These are phyloP conservation scores for Danio kyathit DNA, from an alignment of 2,797 vertebrate genomes.

Conservation along the genomic window DNA sequence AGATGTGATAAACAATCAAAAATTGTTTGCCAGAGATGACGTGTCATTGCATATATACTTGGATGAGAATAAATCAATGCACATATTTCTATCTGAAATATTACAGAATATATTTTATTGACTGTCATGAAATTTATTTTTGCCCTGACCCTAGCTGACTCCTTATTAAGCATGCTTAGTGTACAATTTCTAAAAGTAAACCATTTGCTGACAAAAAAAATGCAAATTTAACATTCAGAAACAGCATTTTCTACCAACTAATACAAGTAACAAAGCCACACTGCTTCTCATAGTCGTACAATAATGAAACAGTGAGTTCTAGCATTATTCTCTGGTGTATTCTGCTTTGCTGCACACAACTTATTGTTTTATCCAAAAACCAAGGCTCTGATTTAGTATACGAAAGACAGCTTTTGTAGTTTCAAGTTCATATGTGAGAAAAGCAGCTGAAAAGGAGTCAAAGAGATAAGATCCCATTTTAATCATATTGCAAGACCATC, in stretches of 20 bases:
- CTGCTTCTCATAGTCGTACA: constrained; percentile 49
- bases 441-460: constrained; percentile 62
- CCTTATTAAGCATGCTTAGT: constrained; percentile 1
- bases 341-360: constrained; percentile 61
- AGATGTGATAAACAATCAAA: constrained; percentile 52
- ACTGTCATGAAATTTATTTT: constrained; percentile 1
- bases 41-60: constrained; percentile 37
- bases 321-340: constrained; percentile 56
- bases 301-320: constrained; percentile 65
- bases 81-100: constrained; percentile 33
- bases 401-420: constrained; percentile 59
- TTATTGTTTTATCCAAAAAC: constrained; percentile 66
- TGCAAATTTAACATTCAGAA: constrained; percentile 34
- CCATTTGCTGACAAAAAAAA: constrained; percentile 17
- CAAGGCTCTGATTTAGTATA: constrained; percentile 62
- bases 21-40: constrained; percentile 17
- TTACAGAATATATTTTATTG: constrained; percentile 26
- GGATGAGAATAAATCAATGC: constrained; percentile 29
- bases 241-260: constrained; percentile 32
- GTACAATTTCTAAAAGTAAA: constrained; percentile 1
- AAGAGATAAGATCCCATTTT: constrained; percentile 68
- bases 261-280: constrained; percentile 58
- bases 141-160: constrained; percentile 26
- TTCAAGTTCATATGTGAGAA: constrained; percentile 63
- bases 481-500: constrained; percentile 67